phyloP scores from a whole-genome alignment of 2,888 invertebrate genomes.

The Lasioglossum zephyrum region DNA sequence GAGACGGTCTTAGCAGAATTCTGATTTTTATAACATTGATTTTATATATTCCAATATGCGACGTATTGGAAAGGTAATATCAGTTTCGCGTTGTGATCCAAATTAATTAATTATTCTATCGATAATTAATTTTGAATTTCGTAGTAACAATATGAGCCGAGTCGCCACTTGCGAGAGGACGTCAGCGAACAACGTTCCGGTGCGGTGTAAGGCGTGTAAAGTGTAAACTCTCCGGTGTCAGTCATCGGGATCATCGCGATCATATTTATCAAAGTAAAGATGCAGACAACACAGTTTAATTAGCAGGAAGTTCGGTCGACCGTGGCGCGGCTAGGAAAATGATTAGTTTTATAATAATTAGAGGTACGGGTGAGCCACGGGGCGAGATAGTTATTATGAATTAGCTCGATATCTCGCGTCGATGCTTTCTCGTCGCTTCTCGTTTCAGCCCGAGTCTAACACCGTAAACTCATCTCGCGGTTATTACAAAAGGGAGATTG shows the following conservation, averaged over 20 bases:
- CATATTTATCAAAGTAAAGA: slow-evolving; percentile 8
- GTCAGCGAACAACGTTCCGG: background rate
- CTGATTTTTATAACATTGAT: background rate
- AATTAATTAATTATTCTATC: background rate
- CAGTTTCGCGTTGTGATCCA: background rate
- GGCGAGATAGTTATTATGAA: slow-evolving; percentile 64
- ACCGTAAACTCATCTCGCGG: slow-evolving; percentile 74
- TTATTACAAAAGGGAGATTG: slow-evolving; percentile 75
- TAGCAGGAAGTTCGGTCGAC: slow-evolving; percentile 20
- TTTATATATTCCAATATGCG: background rate
- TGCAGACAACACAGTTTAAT: slow-evolving; percentile 34
- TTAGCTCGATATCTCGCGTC: slow-evolving; percentile 60
- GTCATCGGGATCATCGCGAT: background rate
- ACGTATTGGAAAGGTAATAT: background rate
- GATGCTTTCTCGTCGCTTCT: slow-evolving; percentile 61
- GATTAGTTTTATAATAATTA: slow-evolving; percentile 48
- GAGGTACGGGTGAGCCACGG: slow-evolving; percentile 12
- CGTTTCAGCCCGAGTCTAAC: slow-evolving; percentile 59
- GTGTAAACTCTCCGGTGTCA: background rate
- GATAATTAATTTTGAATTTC: background rate
- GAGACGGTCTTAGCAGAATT: background rate
- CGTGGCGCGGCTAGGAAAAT: background rate
- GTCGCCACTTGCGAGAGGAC: background rate
- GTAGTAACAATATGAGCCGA: background rate
- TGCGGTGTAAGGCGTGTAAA: background rate